Percentiles rank a stretch among this genome's conserved stretches.
These are phyloP conservation scores for Tribolium freemani DNA, from an alignment of 2,888 invertebrate species.

Conservation along the genomic window DNA sequence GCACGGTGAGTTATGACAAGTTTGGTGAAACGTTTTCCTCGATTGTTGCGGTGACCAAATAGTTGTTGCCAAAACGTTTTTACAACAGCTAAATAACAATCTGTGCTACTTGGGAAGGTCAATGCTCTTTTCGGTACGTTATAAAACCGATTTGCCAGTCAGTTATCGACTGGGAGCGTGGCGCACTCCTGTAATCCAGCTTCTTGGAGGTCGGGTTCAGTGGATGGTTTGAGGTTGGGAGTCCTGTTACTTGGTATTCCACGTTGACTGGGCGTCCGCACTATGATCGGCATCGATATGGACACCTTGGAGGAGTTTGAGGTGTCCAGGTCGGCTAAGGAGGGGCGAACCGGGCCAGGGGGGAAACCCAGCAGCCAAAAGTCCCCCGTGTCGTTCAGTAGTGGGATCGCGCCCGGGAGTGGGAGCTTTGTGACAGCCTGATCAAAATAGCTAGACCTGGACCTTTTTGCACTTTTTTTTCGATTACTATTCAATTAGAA, in stretches of 20 bases:
- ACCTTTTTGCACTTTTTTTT: constrained; percentile 72
- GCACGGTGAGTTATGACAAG: too few species aligned
- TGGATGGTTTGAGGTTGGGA: constrained; percentile 95
- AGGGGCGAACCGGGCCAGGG: constrained; percentile 98
- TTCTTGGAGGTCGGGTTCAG: constrained; percentile 92
- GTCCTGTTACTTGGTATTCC: constrained; percentile 75
- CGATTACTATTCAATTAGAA: too few species aligned
- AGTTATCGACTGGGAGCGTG: constrained; percentile 85
- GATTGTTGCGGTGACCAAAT: too few species aligned
- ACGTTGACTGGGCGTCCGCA: constrained; percentile 95
- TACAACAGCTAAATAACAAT: too few species aligned
- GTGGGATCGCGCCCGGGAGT: constrained; percentile 99
- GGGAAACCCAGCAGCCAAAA: constrained; percentile 99
- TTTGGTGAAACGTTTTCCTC: too few species aligned
- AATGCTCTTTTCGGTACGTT: background rate
- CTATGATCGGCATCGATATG: constrained; percentile 99
- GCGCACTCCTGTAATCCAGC: constrained; percentile 98
- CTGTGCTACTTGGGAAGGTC: too few species aligned
- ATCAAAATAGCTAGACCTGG: constrained; percentile 82
- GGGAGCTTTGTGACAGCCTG: constrained; percentile 89
- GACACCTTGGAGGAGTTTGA: constrained; percentile 87
- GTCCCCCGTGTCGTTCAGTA: constrained; percentile 98
- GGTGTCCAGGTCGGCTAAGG: constrained; percentile 93
- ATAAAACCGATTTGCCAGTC: background rate
- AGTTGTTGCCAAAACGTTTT: too few species aligned